Evolutionary conservation across 2,888 invertebrate species (phyloP).

Genomic region (Ernsta delagoae): DNA sequence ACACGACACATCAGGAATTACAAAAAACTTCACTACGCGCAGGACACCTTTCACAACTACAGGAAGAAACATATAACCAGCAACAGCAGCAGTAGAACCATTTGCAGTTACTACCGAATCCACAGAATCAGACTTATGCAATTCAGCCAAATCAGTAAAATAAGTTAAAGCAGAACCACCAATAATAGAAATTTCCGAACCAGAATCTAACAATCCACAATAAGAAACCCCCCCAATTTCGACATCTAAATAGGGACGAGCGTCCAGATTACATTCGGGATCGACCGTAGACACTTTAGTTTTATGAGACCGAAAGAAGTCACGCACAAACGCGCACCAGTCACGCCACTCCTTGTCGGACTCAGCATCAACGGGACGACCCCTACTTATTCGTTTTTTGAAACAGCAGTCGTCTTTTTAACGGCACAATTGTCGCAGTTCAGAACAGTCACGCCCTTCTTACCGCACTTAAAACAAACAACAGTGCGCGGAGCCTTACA

Average conservation of each 20-base stretch:
- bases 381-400: not conserved
- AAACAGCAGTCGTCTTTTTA: not conserved
- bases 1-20: slow-evolving; percentile 16
- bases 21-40: slow-evolving; percentile 16
- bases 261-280: not conserved
- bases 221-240: not conserved
- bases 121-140: not conserved
- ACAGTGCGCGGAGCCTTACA: not conserved
- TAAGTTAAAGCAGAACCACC: slow-evolving; percentile 4
- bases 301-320: not conserved
- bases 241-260: slow-evolving; percentile 9
- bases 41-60: slow-evolving; percentile 22
- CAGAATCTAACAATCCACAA: slow-evolving; percentile 8
- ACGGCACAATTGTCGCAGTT: not conserved
- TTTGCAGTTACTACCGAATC: slow-evolving; percentile 17
- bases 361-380: not conserved
- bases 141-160: not conserved
- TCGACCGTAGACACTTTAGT: not conserved
- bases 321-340: not conserved
- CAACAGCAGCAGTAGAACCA: slow-evolving; percentile 15
- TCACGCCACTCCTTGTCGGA: not conserved
- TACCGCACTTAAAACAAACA: not conserved
- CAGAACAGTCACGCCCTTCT: not conserved
- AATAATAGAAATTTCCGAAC: slow-evolving; percentile 15
- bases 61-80: slow-evolving; percentile 29